Conservation (phyloP, 2,797 vertebrate species). For the Gouania willdenowi region DNA sequence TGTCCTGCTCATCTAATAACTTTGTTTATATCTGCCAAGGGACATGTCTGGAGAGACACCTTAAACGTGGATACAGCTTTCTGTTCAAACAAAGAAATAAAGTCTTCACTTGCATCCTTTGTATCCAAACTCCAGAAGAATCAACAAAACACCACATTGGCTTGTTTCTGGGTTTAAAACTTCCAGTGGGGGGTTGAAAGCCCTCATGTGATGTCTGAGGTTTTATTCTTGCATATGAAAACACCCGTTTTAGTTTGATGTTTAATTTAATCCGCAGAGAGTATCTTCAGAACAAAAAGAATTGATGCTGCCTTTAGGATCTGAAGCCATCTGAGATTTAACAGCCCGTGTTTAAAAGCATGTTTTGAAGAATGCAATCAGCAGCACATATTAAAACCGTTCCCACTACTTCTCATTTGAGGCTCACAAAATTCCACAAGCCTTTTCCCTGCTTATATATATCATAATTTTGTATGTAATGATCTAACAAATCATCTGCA, state of each 20-base stretch:
- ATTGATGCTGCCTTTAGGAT: conserved; percentile 71
- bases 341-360: conserved; percentile 62
- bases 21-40: conserved; percentile 66
- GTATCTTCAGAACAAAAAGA: conserved; percentile 71
- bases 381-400: conserved; percentile 47
- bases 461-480: conserved; percentile 36
- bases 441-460: conserved; percentile 9
- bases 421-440: conserved; percentile 33
- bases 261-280: conserved; percentile 76
- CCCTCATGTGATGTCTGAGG: conserved; percentile 48
- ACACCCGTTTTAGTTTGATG: conserved; percentile 74
- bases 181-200: conserved; percentile 66
- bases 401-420: conserved; percentile 36
- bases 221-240: conserved; percentile 60
- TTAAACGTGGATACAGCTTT: conserved; percentile 58
- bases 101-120: conserved; percentile 68
- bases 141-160: conserved; percentile 74
- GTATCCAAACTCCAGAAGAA: conserved; percentile 71
- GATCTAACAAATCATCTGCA: conserved; percentile 34
- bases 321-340: conserved; percentile 65
- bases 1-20: conserved; percentile 62
- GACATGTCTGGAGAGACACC: conserved; percentile 62
- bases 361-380: conserved; percentile 66
- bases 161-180: conserved; percentile 67
- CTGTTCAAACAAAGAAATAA: conserved; percentile 62